These are phyloP conservation scores for Trissolcus basalis DNA, from an alignment of 1,140 invertebrate genomes.

Conservation along the genomic window DNA sequence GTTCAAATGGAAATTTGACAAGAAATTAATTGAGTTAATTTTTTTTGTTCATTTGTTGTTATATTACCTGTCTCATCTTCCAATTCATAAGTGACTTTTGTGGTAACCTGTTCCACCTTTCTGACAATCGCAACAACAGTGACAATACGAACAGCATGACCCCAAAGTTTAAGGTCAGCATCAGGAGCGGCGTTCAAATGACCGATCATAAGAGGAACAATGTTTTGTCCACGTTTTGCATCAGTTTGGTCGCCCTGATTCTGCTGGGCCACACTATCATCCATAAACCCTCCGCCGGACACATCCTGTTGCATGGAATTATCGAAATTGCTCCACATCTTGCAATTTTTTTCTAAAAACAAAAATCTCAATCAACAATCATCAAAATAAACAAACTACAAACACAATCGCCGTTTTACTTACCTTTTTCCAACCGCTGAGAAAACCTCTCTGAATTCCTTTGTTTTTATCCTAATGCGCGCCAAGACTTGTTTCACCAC, in stretches of 20 bases:
- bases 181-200: conserved; percentile 52
- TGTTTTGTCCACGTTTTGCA: conserved; percentile 55
- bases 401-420: not conserved
- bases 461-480: not conserved
- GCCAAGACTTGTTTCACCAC: conserved; percentile 16
- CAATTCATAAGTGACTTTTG: conserved; percentile 67
- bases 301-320: conserved; percentile 22
- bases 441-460: not conserved
- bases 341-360: not conserved
- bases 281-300: conserved; percentile 61
- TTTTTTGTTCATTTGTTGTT: no score
- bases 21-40: no score
- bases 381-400: not conserved
- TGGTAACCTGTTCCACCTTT: conserved; percentile 63
- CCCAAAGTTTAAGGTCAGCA: conserved; percentile 60
- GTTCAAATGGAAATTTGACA: no score
- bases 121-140: conserved; percentile 62
- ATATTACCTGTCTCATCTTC: conserved; percentile 71
- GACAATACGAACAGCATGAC: conserved; percentile 55
- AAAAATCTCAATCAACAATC: not conserved
- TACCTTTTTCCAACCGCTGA: not conserved
- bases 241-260: conserved; percentile 41
- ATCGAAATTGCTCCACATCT: conserved; percentile 61
- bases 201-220: conserved; percentile 67
- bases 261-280: conserved; percentile 47